Percentiles rank a stretch among this genome's conserved stretches.
Evolutionary conservation across 2,797 vertebrate species (phyloP).

Genomic region (Bothrops alternatus): DNA sequence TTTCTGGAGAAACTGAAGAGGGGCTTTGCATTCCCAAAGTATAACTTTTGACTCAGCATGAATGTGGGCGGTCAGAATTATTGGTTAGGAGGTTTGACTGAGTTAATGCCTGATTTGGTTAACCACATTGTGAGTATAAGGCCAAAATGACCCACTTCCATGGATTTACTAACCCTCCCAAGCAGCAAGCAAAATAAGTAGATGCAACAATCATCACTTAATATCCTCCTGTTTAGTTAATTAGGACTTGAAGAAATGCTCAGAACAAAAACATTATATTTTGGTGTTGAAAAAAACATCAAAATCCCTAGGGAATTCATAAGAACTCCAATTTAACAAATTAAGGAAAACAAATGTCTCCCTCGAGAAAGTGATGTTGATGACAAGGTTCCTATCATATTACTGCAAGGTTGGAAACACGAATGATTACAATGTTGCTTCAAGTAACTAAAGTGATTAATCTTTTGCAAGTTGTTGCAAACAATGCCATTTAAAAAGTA

Average conservation of each 20-base stretch:
- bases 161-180: not conserved
- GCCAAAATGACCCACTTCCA: not conserved
- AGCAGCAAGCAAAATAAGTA: not conserved
- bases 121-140: not conserved
- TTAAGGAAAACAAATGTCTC: slow-evolving; percentile 12
- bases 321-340: slow-evolving; percentile 16
- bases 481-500: not conserved
- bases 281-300: slow-evolving; percentile 13
- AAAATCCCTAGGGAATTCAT: not conserved
- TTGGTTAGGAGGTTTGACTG: not conserved
- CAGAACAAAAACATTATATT: slow-evolving; percentile 1
- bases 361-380: slow-evolving; percentile 1
- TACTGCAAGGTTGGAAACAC: not conserved
- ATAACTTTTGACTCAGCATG: not conserved
- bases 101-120: not conserved
- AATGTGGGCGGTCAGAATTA: not conserved
- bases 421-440: not conserved
- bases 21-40: not conserved
- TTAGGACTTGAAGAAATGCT: slow-evolving; percentile 7
- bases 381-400: not conserved
- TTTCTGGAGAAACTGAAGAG: not conserved
- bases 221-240: slow-evolving; percentile 3
- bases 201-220: not conserved
- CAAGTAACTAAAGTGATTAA: not conserved
- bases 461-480: not conserved